Evolutionary conservation across 2,113 vertebrate genomes (phyloP), one percentile per base, ranked within the genome.

Genomic region (Tetraodon nigroviridis): DNA sequence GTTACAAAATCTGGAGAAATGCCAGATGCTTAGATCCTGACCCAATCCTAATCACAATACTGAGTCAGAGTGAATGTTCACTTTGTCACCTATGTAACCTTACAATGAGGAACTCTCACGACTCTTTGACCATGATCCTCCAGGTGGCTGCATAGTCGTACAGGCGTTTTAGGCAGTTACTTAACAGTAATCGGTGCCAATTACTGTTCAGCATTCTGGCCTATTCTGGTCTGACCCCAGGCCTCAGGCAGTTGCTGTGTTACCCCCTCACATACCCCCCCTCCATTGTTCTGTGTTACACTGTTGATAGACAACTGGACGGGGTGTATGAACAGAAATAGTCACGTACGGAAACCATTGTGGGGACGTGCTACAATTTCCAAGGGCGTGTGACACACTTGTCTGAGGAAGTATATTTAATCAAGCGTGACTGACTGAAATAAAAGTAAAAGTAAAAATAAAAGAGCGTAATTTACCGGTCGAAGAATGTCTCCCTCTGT

Each of bases 231-330:
- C 47, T 67, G 55, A 67, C 51, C n/a, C 44, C 48, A 47, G 19
- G 59, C 48, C 67, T 74, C 19, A 50, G 27, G 17, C 54, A 61
- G 46, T 70, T 60, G 75, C 79, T 73, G 75, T 56, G 47, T 61
- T 41, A 62, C 27, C 72, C 64, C 69, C 69, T 61, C 50, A 56
- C 32, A 27, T n/a, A n/a, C 65, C 56, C 63, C 71, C 80, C 81
- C 64, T 69, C 48, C 17, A 84, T 84, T 82, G 81, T 87, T 79
- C 53, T 73, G 20, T 45, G 55, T 54, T n/a, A 44, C 60, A 53
- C 56, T 73, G 51, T 58, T 74, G 69, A 79, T 44, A 42, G 71
- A 76, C 75, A 78, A 75, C 60, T 27, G 44, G 69, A 75, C 32
- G 4, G 10, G 29, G 6, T 32, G 29, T 32, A 7, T 32, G 32